Percentiles rank a stretch among this genome's conserved stretches.
phyloP scores from a whole-genome alignment of 2,888 invertebrate species.

The Drosophila longiperda region DNA sequence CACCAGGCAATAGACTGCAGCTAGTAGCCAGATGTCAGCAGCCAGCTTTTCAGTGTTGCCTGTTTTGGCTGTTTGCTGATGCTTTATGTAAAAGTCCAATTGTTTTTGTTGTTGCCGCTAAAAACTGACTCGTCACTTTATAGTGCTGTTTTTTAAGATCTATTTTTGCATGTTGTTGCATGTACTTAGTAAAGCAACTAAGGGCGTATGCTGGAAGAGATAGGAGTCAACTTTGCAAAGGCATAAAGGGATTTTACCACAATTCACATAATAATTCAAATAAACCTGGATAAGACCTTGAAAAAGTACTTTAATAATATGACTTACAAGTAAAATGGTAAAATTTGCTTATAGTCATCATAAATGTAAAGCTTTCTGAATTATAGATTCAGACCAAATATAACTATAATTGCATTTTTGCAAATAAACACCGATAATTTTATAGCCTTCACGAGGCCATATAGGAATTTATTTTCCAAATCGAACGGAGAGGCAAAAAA shows the following conservation, averaged over 20 bases:
- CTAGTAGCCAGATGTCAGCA: constrained; percentile 11
- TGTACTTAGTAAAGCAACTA: constrained; percentile 42
- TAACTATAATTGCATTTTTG: no score
- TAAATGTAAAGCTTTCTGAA: not conserved
- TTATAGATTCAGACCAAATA: not conserved
- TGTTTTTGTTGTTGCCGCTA: constrained; percentile 43
- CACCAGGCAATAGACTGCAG: constrained; percentile 12
- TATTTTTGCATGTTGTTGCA: constrained; percentile 32
- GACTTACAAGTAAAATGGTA: not conserved
- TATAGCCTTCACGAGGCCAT: not conserved
- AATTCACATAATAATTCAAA: not conserved
- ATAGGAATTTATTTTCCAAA: not conserved
- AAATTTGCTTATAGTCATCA: not conserved
- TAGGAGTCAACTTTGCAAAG: not conserved
- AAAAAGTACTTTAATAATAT: not conserved
- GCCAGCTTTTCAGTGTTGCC: constrained; percentile 56
- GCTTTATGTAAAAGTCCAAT: constrained; percentile 73
- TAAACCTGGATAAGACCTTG: not conserved
- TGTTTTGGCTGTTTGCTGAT: constrained; percentile 52
- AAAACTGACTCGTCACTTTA: constrained; percentile 64
- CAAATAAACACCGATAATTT: no score
- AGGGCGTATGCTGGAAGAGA: not conserved
- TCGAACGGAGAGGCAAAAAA: not conserved
- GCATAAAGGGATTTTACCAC: no score
- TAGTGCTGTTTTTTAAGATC: constrained; percentile 26